phyloP scores from a whole-genome alignment of 2,113 vertebrate species.

The Ailurus styani region DNA sequence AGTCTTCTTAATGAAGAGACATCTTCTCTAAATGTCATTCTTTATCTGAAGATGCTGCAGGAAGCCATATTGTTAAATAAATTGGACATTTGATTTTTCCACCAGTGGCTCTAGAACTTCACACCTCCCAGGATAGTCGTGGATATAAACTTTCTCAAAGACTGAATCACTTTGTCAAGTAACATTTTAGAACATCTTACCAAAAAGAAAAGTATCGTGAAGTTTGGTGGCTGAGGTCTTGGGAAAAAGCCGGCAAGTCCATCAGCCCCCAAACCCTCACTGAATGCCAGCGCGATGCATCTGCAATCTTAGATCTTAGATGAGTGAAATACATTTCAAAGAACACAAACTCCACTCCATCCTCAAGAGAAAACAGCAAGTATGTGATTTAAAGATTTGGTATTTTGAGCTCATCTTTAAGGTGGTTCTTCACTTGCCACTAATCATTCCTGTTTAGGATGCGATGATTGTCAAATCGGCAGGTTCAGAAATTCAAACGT shows the following conservation, averaged over 20 bases:
- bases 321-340: neutral
- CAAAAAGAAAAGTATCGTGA: too few species aligned
- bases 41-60: conserved; percentile 24
- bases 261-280: neutral
- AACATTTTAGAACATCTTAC: conserved; percentile 1
- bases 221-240: neutral
- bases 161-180: neutral
- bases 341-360: neutral
- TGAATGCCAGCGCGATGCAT: neutral
- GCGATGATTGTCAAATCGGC: conserved; percentile 4
- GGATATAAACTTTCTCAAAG: neutral
- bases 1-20: conserved; percentile 27
- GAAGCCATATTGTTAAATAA: neutral
- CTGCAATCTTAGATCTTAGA: neutral
- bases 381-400: neutral
- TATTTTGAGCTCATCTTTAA: neutral
- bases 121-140: neutral
- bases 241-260: neutral
- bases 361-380: neutral
- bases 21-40: neutral
- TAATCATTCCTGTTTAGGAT: neutral
- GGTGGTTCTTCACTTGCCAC: neutral
- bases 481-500: conserved; percentile 14
- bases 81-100: neutral
- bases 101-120: conserved; percentile 4